A percentile compares a stretch with the other conserved stretches of the same genome.
Evolutionary conservation across 2,113 vertebrate genomes (phyloP).

Genomic region (Prolemur simus): DNA sequence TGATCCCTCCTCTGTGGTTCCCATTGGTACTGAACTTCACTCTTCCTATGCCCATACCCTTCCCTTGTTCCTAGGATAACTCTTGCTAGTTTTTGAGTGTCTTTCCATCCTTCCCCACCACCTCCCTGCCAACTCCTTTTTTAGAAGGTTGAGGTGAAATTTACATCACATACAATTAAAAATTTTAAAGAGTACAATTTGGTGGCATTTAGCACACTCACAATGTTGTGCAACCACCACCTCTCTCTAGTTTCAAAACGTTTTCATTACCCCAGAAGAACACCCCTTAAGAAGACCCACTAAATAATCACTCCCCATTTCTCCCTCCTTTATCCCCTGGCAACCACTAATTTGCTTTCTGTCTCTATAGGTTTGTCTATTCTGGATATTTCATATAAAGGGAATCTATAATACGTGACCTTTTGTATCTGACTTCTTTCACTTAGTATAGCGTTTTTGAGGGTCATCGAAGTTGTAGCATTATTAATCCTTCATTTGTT

Average conservation of each 20-base stretch:
- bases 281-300: background rate
- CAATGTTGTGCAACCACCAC: background rate
- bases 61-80: background rate
- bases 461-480: background rate
- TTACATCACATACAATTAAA: background rate
- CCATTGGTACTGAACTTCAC: background rate
- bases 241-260: background rate
- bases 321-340: background rate
- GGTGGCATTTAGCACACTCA: background rate
- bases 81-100: background rate
- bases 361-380: background rate
- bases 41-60: rapidly evolving
- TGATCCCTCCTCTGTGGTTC: background rate
- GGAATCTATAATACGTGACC: background rate
- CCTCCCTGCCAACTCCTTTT: background rate
- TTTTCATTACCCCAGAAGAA: background rate
- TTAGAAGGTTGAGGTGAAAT: background rate
- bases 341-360: background rate
- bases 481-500: background rate
- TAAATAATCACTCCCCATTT: background rate
- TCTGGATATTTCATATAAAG: background rate
- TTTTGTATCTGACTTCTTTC: background rate
- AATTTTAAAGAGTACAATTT: background rate
- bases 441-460: background rate
- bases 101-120: background rate